phyloP scores from a whole-genome alignment of 2,113 vertebrate genomes.

The Hiodon alosoides region DNA sequence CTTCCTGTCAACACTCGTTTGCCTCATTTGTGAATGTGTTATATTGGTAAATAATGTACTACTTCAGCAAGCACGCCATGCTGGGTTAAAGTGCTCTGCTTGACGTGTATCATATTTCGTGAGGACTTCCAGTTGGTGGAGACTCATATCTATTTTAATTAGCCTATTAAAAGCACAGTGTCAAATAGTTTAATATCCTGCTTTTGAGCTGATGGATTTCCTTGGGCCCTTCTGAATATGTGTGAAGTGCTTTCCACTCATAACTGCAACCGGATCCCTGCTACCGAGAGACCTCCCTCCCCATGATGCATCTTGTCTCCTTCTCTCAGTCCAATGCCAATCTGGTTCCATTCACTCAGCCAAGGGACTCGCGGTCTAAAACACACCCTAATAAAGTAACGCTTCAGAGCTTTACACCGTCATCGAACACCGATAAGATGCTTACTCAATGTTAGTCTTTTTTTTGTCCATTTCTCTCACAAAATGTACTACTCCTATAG shows the following conservation, averaged over 20 bases:
- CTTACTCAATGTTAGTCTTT: not conserved
- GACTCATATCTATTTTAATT: conserved; percentile 26
- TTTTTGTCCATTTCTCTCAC: not conserved
- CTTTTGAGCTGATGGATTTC: conserved; percentile 28
- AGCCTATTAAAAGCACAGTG: conserved; percentile 32
- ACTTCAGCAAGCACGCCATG: not conserved
- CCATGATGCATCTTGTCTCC: not conserved
- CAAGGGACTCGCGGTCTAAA: conserved; percentile 10
- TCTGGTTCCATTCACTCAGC: conserved; percentile 4
- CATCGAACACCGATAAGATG: not conserved
- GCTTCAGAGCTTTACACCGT: not conserved
- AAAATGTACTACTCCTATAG: not conserved
- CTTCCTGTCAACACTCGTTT: not conserved
- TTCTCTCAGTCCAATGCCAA: not conserved
- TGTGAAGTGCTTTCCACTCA: conserved; percentile 29
- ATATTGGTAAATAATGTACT: conserved; percentile 2
- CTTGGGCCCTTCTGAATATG: conserved; percentile 20
- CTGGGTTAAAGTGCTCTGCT: not conserved
- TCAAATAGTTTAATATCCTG: conserved; percentile 22
- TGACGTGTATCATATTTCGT: not conserved
- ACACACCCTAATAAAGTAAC: conserved; percentile 12
- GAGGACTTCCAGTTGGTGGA: conserved; percentile 10
- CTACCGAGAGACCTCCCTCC: conserved; percentile 12
- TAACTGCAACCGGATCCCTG: conserved; percentile 16
- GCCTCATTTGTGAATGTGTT: not conserved